A percentile compares a stretch with the other conserved stretches of the same genome.
Conservation (phyloP, 2,113 vertebrate species). For the Noturus placidus region DNA sequence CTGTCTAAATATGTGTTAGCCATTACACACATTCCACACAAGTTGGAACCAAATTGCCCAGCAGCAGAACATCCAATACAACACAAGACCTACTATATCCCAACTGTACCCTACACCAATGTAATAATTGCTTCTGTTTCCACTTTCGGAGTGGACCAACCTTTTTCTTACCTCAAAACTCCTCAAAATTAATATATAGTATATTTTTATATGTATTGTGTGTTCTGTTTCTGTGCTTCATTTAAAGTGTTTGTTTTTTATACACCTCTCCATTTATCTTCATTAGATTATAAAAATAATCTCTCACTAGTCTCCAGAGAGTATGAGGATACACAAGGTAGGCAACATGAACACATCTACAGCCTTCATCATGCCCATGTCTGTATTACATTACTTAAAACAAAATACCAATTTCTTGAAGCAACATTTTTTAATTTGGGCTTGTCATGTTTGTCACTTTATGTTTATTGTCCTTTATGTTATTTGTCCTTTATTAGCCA, state of each 20-base stretch:
- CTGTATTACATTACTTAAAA: not conserved
- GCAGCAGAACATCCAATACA: not conserved
- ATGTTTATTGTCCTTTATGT: not conserved
- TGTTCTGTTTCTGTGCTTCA: conserved; percentile 1
- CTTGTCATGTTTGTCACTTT: not conserved
- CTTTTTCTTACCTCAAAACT: not conserved
- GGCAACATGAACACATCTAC: not conserved
- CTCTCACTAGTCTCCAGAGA: conserved; percentile 88
- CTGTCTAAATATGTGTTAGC: conserved; percentile 9
- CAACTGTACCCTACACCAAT: not conserved
- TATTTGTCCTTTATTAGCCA: not conserved
- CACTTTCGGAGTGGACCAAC: not conserved
- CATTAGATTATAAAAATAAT: conserved; percentile 95
- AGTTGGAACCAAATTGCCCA: not conserved
- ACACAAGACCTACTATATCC: not conserved
- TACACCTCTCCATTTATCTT: conserved; percentile 41
- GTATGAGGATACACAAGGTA: conserved; percentile 91
- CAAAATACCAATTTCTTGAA: not conserved
- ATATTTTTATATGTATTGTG: not conserved
- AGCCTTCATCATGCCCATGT: not conserved
- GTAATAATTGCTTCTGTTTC: not conserved
- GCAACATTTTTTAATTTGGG: not conserved
- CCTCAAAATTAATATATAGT: not conserved
- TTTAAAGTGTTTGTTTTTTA: conserved; percentile 12
- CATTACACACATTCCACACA: conserved; percentile 45